phyloP scores from a whole-genome alignment of 2,113 vertebrate species.

The Plecturocebus donacophilus region DNA sequence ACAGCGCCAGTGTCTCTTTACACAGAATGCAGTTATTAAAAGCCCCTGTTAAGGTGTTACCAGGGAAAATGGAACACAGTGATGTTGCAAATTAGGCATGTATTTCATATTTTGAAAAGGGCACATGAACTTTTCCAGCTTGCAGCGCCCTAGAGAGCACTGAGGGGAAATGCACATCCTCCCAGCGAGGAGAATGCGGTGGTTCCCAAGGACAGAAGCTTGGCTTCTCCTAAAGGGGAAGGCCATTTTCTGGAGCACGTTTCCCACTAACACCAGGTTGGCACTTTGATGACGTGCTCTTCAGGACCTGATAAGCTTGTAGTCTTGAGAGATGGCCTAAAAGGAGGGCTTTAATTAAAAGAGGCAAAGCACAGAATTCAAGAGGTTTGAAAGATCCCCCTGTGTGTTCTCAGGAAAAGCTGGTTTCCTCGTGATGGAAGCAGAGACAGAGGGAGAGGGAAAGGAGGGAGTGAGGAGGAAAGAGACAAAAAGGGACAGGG shows the following conservation, averaged over 20 bases:
- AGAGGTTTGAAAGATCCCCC: neutral
- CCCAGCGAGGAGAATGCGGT: fast-evolving
- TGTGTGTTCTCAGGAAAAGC: neutral
- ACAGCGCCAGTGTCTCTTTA: neutral
- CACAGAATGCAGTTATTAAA: neutral
- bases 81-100: neutral
- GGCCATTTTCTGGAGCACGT: neutral
- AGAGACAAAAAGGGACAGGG: fast-evolving
- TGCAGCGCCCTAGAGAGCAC: neutral
- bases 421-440: neutral
- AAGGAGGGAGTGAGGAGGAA: neutral
- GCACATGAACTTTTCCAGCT: neutral
- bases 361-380: fast-evolving
- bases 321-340: neutral
- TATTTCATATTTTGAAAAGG: constrained; percentile 14
- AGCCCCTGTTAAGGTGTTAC: neutral
- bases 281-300: neutral
- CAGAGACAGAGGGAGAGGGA: neutral
- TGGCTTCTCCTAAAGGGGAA: neutral
- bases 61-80: neutral
- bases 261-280: neutral
- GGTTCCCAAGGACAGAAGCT: neutral
- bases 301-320: neutral
- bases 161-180: fast-evolving
- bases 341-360: neutral